These are phyloP conservation scores for Melanotaenia boesemani DNA, from an alignment of 2,797 vertebrate species.

Conservation along the genomic window DNA sequence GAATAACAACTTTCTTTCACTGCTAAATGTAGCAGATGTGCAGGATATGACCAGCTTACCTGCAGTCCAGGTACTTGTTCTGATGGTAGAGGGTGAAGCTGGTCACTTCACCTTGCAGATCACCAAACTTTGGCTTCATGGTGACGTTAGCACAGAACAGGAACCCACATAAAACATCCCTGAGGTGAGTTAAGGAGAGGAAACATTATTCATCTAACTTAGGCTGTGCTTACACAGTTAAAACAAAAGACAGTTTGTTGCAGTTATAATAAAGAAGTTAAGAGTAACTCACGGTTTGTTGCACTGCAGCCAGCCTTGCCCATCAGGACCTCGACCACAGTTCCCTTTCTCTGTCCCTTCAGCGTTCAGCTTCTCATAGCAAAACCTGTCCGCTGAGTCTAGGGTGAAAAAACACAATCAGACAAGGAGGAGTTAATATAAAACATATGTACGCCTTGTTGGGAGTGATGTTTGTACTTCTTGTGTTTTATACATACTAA, in stretches of 20 bases:
- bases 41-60: constrained; percentile 72
- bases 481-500: constrained; percentile 78
- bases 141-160: constrained; percentile 93
- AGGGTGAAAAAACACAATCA: constrained; percentile 8
- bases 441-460: neutral
- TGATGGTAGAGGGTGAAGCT: constrained; percentile 94
- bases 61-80: constrained; percentile 94
- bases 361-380: constrained; percentile 94
- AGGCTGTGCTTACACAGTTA: neutral
- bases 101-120: constrained; percentile 91
- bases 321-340: constrained; percentile 89
- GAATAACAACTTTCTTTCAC: neutral
- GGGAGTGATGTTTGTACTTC: neutral
- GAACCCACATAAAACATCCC: constrained; percentile 94
- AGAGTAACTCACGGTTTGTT: constrained; percentile 90
- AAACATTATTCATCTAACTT: neutral
- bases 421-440: neutral
- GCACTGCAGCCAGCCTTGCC: constrained; percentile 91
- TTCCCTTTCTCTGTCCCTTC: constrained; percentile 95
- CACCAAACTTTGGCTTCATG: constrained; percentile 87
- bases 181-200: constrained; percentile 49
- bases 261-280: neutral
- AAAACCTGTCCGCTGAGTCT: constrained; percentile 93
- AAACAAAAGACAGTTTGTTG: neutral
- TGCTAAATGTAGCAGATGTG: neutral